Percentiles rank a stretch among this genome's conserved stretches.
Evolutionary conservation across 2,888 invertebrate genomes (phyloP).

Genomic region (Chromoteleia sp.): DNA sequence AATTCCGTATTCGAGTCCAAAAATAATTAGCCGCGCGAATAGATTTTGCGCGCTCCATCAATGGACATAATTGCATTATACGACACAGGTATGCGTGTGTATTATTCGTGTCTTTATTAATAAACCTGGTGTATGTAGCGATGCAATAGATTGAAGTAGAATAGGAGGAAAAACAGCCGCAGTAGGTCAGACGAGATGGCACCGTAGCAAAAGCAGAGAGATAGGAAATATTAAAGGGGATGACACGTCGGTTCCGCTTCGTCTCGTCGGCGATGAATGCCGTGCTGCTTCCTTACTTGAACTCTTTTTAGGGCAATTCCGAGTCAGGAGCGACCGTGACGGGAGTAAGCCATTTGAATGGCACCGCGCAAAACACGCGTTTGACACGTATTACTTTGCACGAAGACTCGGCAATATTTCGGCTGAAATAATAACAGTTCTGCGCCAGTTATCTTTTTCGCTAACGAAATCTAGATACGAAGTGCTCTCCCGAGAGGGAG

Average conservation of each 20-base stretch:
- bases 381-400: conserved; percentile 40
- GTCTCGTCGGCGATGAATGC: conserved; percentile 56
- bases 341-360: conserved; percentile 44
- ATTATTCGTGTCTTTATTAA: conserved; percentile 66
- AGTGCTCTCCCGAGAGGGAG: conserved; percentile 53
- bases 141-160: conserved; percentile 39
- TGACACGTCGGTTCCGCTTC: conserved; percentile 65
- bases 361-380: conserved; percentile 36
- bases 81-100: conserved; percentile 8
- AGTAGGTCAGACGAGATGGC: conserved; percentile 72
- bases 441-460: conserved; percentile 50
- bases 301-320: conserved; percentile 65
- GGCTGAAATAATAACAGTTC: conserved; percentile 53
- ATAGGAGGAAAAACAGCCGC: conserved; percentile 53
- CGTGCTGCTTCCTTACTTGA: conserved; percentile 45
- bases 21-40: conserved; percentile 21
- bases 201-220: conserved; percentile 67
- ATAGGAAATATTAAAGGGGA: conserved; percentile 73
- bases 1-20: no score
- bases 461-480: conserved; percentile 62
- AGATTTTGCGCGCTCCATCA: conserved; percentile 18
- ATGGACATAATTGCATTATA: conserved; percentile 33
- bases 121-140: conserved; percentile 47
- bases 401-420: conserved; percentile 15
- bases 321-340: conserved; percentile 50